Base-by-base conservation (phyloP, 2,888 invertebrate genomes). In the Morpho helenor region DNA sequence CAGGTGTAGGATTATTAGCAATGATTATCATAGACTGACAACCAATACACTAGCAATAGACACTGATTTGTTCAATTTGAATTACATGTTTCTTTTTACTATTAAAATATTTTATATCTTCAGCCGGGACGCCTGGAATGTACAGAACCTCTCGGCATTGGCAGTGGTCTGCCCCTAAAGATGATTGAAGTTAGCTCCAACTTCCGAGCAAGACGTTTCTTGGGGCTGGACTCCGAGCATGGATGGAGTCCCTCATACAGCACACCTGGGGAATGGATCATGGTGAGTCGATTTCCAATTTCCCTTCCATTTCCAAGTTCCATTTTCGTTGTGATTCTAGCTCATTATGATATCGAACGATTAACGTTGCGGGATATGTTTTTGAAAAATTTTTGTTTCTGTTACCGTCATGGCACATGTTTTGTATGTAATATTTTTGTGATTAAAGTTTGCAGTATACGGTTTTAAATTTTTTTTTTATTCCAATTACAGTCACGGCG, bases 131-230 rank as follows among this genome's bases (percentile, higher is more conserved):
- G 62, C 0, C 47, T 86, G 56, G 80, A 93, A 59, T 97, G 97
- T 71, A 87, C 90, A 4, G 96, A 96, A 65, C 90, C 93, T 0
- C 94, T 97, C 91, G 97, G 97, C 2, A 74, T 96, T 31, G 93
- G 92, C 7, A 92, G 92, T 45, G 92, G 92, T 9, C 86, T 96
- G 72, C 84, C 92, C 2, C 83, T 94, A 10, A 88, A 92, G 23
- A 95, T 94, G 87, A 91, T 97, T 42, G 86, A 92, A 52, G 93
- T 93, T 2, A 95, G 95, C 67, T 94, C 95, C 47, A 85, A 85
- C 68, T 74, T 74, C 47, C 84, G 87, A 39, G 81, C 78, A 1
- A 78, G 89, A 53, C 68, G 74, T 3, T 75, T 87, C 66, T 80
- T 94, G 42, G 77, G 82, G 5, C 76, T 94, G 10, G 83, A 86